Base-by-base conservation (phyloP, 1,140 invertebrate species). In the Leptonema lineaticorne region DNA sequence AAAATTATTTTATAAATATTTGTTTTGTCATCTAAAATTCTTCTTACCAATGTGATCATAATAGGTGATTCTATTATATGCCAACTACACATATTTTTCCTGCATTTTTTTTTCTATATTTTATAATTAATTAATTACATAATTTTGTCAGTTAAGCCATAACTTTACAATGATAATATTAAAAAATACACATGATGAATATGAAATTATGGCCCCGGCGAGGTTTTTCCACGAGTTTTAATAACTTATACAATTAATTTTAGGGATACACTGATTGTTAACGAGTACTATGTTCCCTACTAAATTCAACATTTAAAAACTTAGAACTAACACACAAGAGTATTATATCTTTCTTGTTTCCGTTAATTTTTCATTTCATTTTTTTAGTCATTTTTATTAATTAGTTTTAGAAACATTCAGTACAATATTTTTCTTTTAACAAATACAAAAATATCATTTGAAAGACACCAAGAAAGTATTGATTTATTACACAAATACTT, bases 371-470 rank as follows among this genome's bases (percentile, higher is more conserved):
- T n/a, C n/a, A n/a, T n/a, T n/a, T n/a, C n/a, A n/a, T n/a, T n/a
- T n/a, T n/a, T n/a, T n/a, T n/a, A n/a, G n/a, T n/a, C n/a, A n/a
- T n/a, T n/a, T 64, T 64, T 64, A 41, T 72, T 63, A 65, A 30
- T 69, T 57, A 68, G 63, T 46, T 73, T 73, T 69, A 73, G 65
- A 72, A 72, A 73, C 71, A 73, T 73, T 73, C 68, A 73, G 71
- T 73, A 73, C 68, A 70, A 69, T 68, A n/a, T n/a, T n/a, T n/a
- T n/a, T n/a, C 66, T 69, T 71, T 69, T 70, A 73, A 73, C 71
- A 73, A 70, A 70, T 73, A 73, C 70, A 73, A 73, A 73, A 73
- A 73, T 73, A 73, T 73, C 71, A 70, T 73, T 73, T 73, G 48
- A 73, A 73, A 73, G 68, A 73, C 71, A 73, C 68, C 71, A 68